Conservation (phyloP, 2,113 vertebrate genomes). For the Circaetus gallicus region DNA sequence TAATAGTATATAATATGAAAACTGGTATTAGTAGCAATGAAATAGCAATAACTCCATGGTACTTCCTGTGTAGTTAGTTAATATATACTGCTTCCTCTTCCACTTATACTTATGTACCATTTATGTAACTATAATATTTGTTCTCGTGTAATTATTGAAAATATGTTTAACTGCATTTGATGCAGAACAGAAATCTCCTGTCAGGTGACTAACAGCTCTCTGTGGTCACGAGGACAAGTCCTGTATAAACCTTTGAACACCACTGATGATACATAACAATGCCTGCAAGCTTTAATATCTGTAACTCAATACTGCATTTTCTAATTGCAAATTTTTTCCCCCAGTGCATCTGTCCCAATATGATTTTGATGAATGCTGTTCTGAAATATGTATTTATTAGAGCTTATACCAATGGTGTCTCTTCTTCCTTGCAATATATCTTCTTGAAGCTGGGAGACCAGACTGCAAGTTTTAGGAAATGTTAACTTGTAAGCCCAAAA, state of each 20-base stretch:
- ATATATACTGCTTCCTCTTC: background rate
- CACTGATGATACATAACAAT: background rate
- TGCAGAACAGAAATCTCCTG: background rate
- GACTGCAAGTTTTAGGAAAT: background rate
- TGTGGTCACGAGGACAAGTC: background rate
- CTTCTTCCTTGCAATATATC: background rate
- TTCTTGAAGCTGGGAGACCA: background rate
- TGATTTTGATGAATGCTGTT: background rate
- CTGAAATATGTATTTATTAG: background rate
- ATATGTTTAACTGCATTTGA: background rate
- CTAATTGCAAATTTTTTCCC: background rate
- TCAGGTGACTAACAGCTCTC: background rate
- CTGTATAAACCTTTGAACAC: background rate
- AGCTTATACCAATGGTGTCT: background rate
- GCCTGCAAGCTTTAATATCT: background rate
- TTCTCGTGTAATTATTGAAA: background rate
- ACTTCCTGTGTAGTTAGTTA: background rate
- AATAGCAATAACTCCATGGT: background rate
- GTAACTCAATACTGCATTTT: background rate
- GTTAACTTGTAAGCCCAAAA: background rate
- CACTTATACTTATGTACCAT: background rate
- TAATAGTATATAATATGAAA: background rate
- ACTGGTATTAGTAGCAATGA: background rate
- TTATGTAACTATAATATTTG: background rate
- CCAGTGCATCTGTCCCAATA: background rate